Conservation (phyloP, 2,888 invertebrate genomes). For the Polymixis lichenea region DNA sequence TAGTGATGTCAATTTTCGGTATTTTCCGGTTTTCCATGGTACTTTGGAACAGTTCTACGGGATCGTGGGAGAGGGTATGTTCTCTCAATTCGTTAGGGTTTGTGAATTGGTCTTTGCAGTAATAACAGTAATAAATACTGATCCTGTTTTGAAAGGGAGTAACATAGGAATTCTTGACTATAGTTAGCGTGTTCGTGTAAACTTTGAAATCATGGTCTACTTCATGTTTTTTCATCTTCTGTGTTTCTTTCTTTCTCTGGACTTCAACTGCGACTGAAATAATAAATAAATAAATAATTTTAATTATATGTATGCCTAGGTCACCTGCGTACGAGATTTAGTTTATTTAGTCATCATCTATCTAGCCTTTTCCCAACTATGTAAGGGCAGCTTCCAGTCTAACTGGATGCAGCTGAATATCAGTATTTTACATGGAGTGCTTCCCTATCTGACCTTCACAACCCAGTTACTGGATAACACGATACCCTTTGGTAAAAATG, state of each 20-base stretch:
- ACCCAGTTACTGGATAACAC: too few relatives aligned
- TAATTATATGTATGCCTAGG: background rate
- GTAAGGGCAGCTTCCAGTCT: too few relatives aligned
- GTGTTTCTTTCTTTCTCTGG: constrained; percentile 63
- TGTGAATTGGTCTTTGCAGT: constrained; percentile 85
- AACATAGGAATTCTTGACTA: constrained; percentile 82
- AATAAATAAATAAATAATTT: background rate
- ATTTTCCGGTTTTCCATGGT: constrained; percentile 83
- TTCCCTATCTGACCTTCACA: too few relatives aligned
- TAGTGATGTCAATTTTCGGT: constrained; percentile 85
- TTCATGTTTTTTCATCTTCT: constrained; percentile 63
- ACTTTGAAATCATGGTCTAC: constrained; percentile 79
- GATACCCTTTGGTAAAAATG: too few relatives aligned
- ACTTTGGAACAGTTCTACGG: constrained; percentile 75
- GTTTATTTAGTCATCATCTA: too few relatives aligned
- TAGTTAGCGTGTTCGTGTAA: constrained; percentile 78
- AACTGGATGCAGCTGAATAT: too few relatives aligned
- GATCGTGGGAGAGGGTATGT: constrained; percentile 83
- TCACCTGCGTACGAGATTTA: too few relatives aligned
- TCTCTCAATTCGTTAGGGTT: constrained; percentile 82
- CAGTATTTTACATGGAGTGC: too few relatives aligned
- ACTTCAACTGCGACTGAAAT: constrained; percentile 57
- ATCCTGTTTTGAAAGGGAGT: constrained; percentile 75
- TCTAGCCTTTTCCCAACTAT: too few relatives aligned
- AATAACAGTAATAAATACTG: constrained; percentile 86